Base-by-base conservation (phyloP, 2,113 vertebrate genomes). In the Xenus cinereus region DNA sequence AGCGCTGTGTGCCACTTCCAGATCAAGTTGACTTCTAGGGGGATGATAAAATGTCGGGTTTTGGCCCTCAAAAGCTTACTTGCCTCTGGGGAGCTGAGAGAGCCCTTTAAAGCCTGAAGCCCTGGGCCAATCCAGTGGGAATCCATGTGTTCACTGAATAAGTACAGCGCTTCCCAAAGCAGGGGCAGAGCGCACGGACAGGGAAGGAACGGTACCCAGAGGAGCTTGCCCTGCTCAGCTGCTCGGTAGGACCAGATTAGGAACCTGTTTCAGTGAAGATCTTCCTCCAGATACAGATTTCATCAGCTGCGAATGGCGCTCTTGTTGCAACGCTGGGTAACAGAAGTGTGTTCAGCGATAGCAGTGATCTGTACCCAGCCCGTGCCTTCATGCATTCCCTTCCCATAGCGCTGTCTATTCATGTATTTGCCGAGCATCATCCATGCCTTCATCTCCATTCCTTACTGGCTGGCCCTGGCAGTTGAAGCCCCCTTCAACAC, bases 51-150 rank as follows among this genome's bases (percentile, higher is more conserved):
- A 28, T 48, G 26, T 4, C 10, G 3, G 19, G 17, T 1, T 67
- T 80, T 83, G 53, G 12, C 37, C 45, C 35, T 80, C 48, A 30
- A 41, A 90, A 63, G 54, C 23, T 77, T 53, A 16, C 2, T 1
- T 30, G 35, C 37, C 20, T 54, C 63, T 62, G 37, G 20, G 53
- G 21, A 66, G 77, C 68, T 85, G 68, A 45, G 41, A 20, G 59
- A 66, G 35, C 51, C 24, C 51, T 33, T 72, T 18, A 73, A 62
- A 78, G 23, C 32, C 41, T 68, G 76, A 76, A 41, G 43, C 27
- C 39, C 1, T 0, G 39, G 1, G 62, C 9, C 0, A 0, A 20
- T 33, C 57, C 46, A 16, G 1, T 12, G 59, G 66, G 59, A 41
- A 10, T 48, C 33, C 2, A 0, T 45, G 63, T 59, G 75, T 19